Percentiles rank a stretch among this genome's conserved stretches.
These are phyloP conservation scores for Cetoscarus ocellatus DNA, from an alignment of 2,797 vertebrate species.

Conservation along the genomic window DNA sequence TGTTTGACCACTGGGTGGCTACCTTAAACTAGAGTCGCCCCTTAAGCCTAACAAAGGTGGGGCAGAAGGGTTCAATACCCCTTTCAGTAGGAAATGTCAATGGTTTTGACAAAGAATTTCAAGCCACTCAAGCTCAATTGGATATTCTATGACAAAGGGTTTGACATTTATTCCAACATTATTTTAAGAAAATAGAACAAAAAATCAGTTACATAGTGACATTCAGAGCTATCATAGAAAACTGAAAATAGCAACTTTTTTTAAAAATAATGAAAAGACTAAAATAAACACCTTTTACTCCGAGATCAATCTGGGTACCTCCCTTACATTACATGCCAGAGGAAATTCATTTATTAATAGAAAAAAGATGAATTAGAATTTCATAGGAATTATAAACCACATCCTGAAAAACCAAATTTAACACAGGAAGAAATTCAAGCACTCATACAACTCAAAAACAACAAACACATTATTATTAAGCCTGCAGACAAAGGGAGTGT, in stretches of 20 bases:
- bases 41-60: neutral
- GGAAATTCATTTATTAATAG: neutral
- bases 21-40: neutral
- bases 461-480: no score
- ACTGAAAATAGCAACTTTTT: neutral
- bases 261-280: neutral
- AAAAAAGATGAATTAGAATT: neutral
- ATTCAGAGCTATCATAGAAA: neutral
- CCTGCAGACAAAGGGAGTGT: no score
- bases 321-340: neutral
- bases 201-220: neutral
- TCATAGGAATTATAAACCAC: neutral
- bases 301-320: neutral
- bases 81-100: neutral
- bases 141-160: neutral
- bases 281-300: neutral
- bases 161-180: neutral
- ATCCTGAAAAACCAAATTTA: neutral
- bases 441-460: no score
- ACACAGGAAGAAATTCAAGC: no score
- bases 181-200: no score
- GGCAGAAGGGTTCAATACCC: neutral
- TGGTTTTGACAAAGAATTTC: neutral
- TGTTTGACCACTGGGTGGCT: neutral
- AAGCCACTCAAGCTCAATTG: neutral